A percentile compares a stretch with the other conserved stretches of the same genome.
These are phyloP conservation scores for Glossophaga mutica DNA, from an alignment of 2,797 vertebrate genomes.

Conservation along the genomic window DNA sequence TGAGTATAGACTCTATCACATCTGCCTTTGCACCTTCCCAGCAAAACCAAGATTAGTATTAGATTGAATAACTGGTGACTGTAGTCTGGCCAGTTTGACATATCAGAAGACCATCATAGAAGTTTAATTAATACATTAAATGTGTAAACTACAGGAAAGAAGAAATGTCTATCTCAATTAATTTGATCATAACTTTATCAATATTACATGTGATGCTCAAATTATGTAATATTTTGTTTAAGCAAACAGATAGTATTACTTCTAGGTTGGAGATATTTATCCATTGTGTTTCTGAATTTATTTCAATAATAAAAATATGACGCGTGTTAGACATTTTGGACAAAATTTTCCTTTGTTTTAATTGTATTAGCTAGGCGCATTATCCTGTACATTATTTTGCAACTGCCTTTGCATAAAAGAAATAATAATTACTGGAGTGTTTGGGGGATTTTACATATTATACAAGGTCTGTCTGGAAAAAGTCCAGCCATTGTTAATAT, in stretches of 20 bases:
- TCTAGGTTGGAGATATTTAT: not conserved
- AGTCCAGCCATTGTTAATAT: not conserved
- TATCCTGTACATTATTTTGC: not conserved
- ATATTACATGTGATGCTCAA: not conserved
- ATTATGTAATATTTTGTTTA: not conserved
- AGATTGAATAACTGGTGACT: not conserved
- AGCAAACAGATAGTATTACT: not conserved
- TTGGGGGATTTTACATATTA: not conserved
- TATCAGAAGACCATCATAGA: not conserved
- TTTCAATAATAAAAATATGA: not conserved
- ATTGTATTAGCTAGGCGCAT: not conserved
- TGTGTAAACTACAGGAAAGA: not conserved
- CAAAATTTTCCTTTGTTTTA: not conserved
- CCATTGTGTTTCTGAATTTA: not conserved
- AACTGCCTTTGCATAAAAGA: not conserved
- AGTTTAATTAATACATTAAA: not conserved
- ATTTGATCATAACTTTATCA: not conserved
- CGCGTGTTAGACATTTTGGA: not conserved
- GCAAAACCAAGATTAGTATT: not conserved
- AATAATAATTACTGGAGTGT: not conserved
- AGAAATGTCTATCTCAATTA: not conserved
- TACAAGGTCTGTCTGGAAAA: not conserved
- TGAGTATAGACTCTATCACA: not conserved
- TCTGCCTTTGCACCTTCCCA: not conserved
- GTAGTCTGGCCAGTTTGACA: not conserved